Evolutionary conservation across 2,113 vertebrate genomes (phyloP), one percentile per base, ranked within the genome.

Genomic region (Trachemys scripta): DNA sequence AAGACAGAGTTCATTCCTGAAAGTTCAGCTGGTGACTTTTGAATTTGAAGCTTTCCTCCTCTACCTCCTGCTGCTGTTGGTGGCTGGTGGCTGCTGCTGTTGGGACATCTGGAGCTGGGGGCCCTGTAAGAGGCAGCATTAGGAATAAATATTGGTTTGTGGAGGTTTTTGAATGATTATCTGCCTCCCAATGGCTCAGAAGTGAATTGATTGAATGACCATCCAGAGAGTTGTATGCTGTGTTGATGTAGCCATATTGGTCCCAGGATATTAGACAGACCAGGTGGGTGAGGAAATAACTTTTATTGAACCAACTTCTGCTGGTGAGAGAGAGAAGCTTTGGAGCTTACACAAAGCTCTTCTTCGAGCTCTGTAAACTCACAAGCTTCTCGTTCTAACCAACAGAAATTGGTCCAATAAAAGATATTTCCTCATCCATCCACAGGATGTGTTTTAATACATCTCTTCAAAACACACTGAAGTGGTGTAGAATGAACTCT

Each of bases 1-100:
- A 96, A 90, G 96, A 95, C 85, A 92, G 22, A 78, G 22, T 94
- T 49, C 76, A 8, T 29, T 82, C 91, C 91, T 62, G 9, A 79
- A 1, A 90, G 76, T 76, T 95, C 95, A 86, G 92, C 20, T 80
- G 24, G 1, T 89, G 81, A 62, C 49, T 93, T 35, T 85, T 12
- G 69, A 72, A 14, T 93, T 91, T 88, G 79, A 97, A 6, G 78
- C 10, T 47, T 78, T 10, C 42, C 25, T 78, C 24, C 38, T 14
- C 27, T 88, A 31, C 35, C 92, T 90, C 42, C 10, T 29, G 72
- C 57, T 92, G 92, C 75, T 25, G 4, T 51, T 93, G 38, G 53
- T 93, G 82, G 54, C 54, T 93, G 38, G 53, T 93, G 82, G 54
- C 54, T 93, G 24, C 54, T 93, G 27, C 76, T 85, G 5, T 93